A percentile compares a stretch with the other conserved stretches of the same genome.
phyloP scores from a whole-genome alignment of 2,797 vertebrate species.

The Myotis vivesi region DNA sequence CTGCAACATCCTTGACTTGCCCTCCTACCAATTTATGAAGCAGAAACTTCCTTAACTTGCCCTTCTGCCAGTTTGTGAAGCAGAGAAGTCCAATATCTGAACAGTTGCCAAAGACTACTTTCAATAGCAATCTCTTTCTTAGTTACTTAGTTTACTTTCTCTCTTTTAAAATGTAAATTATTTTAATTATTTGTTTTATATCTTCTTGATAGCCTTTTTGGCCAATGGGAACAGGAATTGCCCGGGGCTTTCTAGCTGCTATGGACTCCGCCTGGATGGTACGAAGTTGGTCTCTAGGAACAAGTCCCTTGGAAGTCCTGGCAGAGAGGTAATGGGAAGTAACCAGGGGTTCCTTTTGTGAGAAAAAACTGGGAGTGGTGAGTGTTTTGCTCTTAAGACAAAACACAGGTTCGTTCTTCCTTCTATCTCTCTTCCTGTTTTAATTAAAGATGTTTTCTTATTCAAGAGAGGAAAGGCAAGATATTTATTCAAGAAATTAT shows the following conservation, averaged over 20 bases:
- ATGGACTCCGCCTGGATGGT: constrained; percentile 99
- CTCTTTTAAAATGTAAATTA: neutral
- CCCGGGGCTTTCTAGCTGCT: constrained; percentile 96
- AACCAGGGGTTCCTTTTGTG: rapidly evolving
- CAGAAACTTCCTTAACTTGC: neutral
- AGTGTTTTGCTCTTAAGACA: neutral
- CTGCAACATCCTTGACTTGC: neutral
- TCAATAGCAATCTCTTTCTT: neutral
- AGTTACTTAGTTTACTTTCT: neutral
- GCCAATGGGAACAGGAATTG: constrained; percentile 99
- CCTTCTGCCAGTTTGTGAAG: neutral
- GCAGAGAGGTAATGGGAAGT: constrained; percentile 91
- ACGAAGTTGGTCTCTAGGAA: constrained; percentile 95
- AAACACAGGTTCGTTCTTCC: neutral
- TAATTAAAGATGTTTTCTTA: neutral
- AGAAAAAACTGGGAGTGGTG: neutral
- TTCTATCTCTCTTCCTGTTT: neutral
- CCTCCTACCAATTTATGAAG: neutral
- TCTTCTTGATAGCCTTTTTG: constrained; percentile 90
- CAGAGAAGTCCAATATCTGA: neutral
- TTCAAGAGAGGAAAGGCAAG: neutral
- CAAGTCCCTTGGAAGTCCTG: constrained; percentile 92
- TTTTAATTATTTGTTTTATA: neutral
- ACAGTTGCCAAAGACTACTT: neutral
- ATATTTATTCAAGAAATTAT: neutral